These are phyloP conservation scores for Anabas testudineus DNA, from an alignment of 2,797 vertebrate genomes.

Conservation along the genomic window DNA sequence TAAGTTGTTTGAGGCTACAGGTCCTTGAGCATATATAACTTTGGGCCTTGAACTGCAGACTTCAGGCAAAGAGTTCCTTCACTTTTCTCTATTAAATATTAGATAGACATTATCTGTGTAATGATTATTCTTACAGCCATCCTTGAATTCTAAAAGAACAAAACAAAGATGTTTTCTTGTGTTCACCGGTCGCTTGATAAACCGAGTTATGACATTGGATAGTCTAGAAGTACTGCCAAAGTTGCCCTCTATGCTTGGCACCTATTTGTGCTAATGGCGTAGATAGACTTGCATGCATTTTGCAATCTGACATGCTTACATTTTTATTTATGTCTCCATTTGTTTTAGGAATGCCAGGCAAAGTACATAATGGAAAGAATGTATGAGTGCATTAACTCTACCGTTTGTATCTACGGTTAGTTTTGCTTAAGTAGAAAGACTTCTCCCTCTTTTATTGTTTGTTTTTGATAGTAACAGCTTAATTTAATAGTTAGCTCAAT, in stretches of 20 bases:
- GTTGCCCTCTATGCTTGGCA: slow-evolving; percentile 17
- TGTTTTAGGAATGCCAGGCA: slow-evolving; percentile 20
- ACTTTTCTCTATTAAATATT: slow-evolving; percentile 9
- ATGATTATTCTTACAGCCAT: neutral
- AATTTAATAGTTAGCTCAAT: neutral
- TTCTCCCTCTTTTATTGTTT: neutral
- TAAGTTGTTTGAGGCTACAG: neutral
- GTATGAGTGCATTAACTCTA: slow-evolving; percentile 26
- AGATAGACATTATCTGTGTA: neutral
- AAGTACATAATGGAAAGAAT: slow-evolving; percentile 22
- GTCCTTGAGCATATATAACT: neutral
- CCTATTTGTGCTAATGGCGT: slow-evolving; percentile 9
- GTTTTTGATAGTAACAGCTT: neutral
- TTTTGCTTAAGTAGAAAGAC: slow-evolving; percentile 12
- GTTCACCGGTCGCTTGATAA: slow-evolving; percentile 15
- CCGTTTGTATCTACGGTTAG: neutral
- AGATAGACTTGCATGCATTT: slow-evolving; percentile 2
- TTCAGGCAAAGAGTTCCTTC: neutral
- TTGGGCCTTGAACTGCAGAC: neutral
- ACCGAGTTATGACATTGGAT: slow-evolving; percentile 22
- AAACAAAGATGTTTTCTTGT: slow-evolving; percentile 11
- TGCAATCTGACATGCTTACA: slow-evolving; percentile 4
- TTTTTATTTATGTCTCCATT: slow-evolving; percentile 10
- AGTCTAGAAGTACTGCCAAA: slow-evolving; percentile 39
- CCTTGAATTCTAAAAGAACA: neutral